A percentile compares a stretch with the other conserved stretches of the same genome.
Conservation (phyloP, 2,888 invertebrate genomes). For the Alloplasta piceator region DNA sequence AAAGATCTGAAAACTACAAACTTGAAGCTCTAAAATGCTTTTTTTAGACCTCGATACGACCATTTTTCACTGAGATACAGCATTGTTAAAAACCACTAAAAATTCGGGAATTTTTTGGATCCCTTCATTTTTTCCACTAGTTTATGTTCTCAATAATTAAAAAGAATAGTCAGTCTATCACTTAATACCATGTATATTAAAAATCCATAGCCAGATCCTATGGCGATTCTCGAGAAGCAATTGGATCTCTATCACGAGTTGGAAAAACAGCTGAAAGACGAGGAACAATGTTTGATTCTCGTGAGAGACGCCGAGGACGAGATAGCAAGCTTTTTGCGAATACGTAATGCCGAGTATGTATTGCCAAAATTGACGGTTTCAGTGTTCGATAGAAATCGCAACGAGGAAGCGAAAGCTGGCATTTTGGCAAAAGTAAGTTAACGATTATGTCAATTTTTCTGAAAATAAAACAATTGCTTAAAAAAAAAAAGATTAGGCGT, state of each 20-base stretch:
- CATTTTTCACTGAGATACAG: too few species aligned
- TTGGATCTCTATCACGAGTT: conserved; percentile 87
- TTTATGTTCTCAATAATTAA: too few species aligned
- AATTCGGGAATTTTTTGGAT: too few species aligned
- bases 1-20: too few species aligned
- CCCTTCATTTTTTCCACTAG: too few species aligned
- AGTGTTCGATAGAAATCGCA: conserved; percentile 85
- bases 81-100: too few species aligned
- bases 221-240: conserved; percentile 86
- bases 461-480: conserved; percentile 6
- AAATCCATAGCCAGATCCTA: conserved; percentile 86
- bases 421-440: conserved; percentile 84
- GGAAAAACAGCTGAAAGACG: conserved; percentile 86
- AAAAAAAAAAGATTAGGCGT: background rate
- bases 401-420: conserved; percentile 84
- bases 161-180: background rate
- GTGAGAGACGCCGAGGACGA: conserved; percentile 85
- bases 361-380: conserved; percentile 84
- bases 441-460: background rate
- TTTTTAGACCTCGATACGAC: too few species aligned
- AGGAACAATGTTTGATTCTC: conserved; percentile 85
- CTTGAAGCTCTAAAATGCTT: too few species aligned
- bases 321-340: conserved; percentile 83
- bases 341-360: conserved; percentile 83
- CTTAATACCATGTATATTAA: background rate